phyloP scores from a whole-genome alignment of 2,888 invertebrate species.

The Syrista parreyssii region DNA sequence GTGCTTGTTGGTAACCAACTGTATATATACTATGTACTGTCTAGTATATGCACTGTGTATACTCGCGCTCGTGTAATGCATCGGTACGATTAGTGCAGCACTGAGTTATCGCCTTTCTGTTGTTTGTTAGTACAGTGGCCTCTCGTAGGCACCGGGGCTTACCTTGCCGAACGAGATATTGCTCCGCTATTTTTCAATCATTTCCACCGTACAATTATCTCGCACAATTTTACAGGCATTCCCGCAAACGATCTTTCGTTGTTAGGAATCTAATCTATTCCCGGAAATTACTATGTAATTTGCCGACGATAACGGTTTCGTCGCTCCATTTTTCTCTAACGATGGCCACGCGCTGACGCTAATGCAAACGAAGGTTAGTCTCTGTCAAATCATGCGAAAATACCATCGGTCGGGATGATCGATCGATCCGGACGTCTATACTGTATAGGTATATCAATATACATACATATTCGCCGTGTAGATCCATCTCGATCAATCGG shows the following conservation, averaged over 20 bases:
- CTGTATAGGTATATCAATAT: not conserved
- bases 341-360: not conserved
- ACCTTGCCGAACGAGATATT: not conserved
- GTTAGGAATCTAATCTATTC: not conserved
- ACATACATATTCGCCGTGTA: not conserved
- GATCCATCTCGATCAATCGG: not conserved
- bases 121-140: not conserved
- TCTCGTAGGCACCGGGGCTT: not conserved
- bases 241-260: not conserved
- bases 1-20: not conserved
- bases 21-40: not conserved
- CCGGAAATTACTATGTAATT: not conserved
- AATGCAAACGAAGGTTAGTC: not conserved
- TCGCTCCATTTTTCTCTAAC: not conserved
- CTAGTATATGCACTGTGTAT: not conserved
- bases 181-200: not conserved
- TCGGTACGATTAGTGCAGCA: slow-evolving; percentile 34
- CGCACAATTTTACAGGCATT: not conserved
- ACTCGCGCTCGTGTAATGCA: slow-evolving; percentile 19
- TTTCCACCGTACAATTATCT: not conserved
- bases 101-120: slow-evolving; percentile 34
- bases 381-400: not conserved
- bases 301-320: not conserved
- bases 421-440: not conserved
- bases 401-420: not conserved